phyloP scores from a whole-genome alignment of 92 coral and sea anemone species.

The Paragorgia papillata region DNA sequence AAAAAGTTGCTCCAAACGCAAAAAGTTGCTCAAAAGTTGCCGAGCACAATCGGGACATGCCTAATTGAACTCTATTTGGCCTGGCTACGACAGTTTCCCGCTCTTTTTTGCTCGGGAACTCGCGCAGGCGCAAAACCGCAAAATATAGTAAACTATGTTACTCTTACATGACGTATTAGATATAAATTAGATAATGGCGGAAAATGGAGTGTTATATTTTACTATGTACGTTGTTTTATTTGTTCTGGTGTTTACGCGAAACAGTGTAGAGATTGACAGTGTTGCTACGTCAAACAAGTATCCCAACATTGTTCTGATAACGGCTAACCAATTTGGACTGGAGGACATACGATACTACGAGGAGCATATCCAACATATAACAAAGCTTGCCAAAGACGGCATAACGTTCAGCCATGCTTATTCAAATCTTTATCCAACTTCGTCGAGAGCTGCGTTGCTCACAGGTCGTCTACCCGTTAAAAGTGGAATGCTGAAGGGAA shows the following conservation, averaged over 20 bases:
- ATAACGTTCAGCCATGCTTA: slow-evolving; percentile 78
- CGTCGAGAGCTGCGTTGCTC: slow-evolving; percentile 82
- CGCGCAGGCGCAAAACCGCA: no score
- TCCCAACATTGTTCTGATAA: slow-evolving; percentile 25
- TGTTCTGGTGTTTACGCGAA: slow-evolving; percentile 1
- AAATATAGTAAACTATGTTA: background rate
- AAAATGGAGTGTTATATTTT: background rate
- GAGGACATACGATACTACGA: background rate
- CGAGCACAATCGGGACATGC: no score
- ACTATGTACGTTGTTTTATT: background rate
- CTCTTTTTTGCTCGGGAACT: no score
- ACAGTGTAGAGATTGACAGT: background rate
- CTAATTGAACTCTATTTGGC: no score
- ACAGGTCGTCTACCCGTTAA: slow-evolving; percentile 90
- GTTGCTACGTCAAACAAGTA: background rate
- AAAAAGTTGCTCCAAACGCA: no score
- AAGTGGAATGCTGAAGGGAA: slow-evolving; percentile 88
- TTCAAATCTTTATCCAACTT: slow-evolving; percentile 68
- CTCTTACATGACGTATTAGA: slow-evolving; percentile 24
- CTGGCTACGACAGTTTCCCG: no score
- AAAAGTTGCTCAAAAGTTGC: no score
- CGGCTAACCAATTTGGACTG: slow-evolving; percentile 29
- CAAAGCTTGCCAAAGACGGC: slow-evolving; percentile 58
- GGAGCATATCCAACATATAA: slow-evolving; percentile 47
- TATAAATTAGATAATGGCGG: slow-evolving; percentile 2